Conservation (phyloP, 2,113 vertebrate species). For the Alosa alosa region DNA sequence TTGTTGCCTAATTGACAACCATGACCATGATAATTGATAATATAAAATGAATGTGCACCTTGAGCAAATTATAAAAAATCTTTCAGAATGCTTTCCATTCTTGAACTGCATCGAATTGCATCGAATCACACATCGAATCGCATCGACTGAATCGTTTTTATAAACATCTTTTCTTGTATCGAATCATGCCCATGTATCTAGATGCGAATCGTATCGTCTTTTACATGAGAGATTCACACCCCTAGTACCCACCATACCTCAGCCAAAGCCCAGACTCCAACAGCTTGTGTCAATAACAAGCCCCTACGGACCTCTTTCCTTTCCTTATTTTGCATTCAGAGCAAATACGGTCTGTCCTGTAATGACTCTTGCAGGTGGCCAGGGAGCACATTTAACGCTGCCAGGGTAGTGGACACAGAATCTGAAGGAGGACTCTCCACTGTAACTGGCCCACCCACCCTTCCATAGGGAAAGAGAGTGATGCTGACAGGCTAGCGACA, state of each 20-base stretch:
- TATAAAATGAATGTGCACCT: no score
- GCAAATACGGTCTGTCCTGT: neutral
- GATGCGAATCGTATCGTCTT: no score
- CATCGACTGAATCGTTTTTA: no score
- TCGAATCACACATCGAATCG: no score
- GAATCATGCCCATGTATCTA: no score
- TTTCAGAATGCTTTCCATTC: no score
- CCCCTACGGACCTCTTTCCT: neutral
- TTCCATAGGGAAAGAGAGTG: neutral
- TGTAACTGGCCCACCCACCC: neutral
- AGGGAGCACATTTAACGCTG: neutral
- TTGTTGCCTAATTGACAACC: no score
- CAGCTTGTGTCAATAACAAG: conserved; percentile 5
- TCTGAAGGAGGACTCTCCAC: neutral
- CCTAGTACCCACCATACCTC: neutral
- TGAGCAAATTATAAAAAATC: no score
- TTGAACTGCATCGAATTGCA: no score
- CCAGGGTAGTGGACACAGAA: neutral
- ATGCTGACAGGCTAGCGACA: conserved; percentile 10
- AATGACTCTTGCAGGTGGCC: neutral
- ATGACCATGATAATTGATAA: no score
- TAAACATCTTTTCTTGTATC: no score
- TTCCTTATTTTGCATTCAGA: neutral
- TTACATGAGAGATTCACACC: no score
- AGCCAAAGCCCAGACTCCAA: neutral